Conservation (phyloP, 2,888 invertebrate species). For the Agrochola lychnidis region DNA sequence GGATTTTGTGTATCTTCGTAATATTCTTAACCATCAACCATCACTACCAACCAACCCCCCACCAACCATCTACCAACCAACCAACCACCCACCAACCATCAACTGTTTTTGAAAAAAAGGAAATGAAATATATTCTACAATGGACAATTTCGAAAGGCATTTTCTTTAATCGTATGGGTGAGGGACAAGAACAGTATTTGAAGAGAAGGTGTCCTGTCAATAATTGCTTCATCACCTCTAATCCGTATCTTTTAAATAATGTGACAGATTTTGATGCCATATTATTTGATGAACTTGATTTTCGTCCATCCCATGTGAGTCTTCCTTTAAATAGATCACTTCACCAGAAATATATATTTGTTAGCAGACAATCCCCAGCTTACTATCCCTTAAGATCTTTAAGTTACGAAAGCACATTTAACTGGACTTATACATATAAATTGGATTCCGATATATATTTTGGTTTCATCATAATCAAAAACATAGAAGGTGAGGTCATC, state of each 20-base stretch:
- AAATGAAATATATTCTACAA: slow-evolving; percentile 34
- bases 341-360: slow-evolving; percentile 47
- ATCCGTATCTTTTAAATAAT: background rate
- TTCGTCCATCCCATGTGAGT: background rate
- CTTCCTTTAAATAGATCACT: slow-evolving; percentile 15
- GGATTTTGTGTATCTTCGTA: background rate
- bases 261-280: slow-evolving; percentile 21
- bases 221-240: slow-evolving; percentile 20
- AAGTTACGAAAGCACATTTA: slow-evolving; percentile 73
- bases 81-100: no score
- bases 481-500: slow-evolving; percentile 67
- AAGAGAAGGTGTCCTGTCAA: slow-evolving; percentile 12
- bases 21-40: background rate
- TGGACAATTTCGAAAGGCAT: slow-evolving; percentile 17
- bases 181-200: slow-evolving; percentile 18
- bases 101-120: no score
- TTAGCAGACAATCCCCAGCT: slow-evolving; percentile 73
- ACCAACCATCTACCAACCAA: no score
- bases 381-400: slow-evolving; percentile 71
- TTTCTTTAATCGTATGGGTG: slow-evolving; percentile 31
- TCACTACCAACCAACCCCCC: no score
- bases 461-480: slow-evolving; percentile 73
- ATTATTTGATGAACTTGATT: slow-evolving; percentile 27
- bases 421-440: slow-evolving; percentile 80
- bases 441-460: slow-evolving; percentile 74